Conservation (phyloP, 2,113 vertebrate genomes). For the Macrotus californicus region DNA sequence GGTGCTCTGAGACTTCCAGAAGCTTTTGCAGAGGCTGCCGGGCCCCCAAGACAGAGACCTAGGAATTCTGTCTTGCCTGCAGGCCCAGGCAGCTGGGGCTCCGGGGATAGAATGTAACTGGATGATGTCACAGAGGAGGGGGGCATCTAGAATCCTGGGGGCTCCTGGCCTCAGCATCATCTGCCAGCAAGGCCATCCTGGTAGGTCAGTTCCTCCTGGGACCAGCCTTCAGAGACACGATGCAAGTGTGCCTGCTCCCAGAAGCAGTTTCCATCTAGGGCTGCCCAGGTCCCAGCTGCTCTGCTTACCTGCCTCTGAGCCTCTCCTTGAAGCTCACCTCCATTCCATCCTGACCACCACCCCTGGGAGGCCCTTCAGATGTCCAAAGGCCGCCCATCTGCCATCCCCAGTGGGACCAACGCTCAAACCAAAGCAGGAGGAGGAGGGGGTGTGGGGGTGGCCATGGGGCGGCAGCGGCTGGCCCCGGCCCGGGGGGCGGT, state of each 20-base stretch:
- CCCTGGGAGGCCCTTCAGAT: neutral
- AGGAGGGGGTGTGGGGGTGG: rapidly evolving
- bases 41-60: neutral
- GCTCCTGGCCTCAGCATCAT: neutral
- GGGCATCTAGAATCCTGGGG: conserved; percentile 17
- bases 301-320: neutral
- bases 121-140: conserved; percentile 26
- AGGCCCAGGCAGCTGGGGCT: neutral
- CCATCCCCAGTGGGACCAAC: neutral
- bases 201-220: neutral
- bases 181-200: neutral
- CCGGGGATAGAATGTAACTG: neutral
- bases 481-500: neutral
- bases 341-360: neutral
- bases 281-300: rapidly evolving
- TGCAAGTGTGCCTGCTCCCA: rapidly evolving
- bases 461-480: neutral
- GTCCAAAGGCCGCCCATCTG: neutral
- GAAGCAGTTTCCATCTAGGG: neutral
- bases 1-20: neutral
- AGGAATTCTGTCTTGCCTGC: neutral
- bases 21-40: rapidly evolving
- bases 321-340: neutral
- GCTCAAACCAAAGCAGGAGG: rapidly evolving
- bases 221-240: neutral